phyloP scores from a whole-genome alignment of 2,113 vertebrate species.

The Smithornis capensis region DNA sequence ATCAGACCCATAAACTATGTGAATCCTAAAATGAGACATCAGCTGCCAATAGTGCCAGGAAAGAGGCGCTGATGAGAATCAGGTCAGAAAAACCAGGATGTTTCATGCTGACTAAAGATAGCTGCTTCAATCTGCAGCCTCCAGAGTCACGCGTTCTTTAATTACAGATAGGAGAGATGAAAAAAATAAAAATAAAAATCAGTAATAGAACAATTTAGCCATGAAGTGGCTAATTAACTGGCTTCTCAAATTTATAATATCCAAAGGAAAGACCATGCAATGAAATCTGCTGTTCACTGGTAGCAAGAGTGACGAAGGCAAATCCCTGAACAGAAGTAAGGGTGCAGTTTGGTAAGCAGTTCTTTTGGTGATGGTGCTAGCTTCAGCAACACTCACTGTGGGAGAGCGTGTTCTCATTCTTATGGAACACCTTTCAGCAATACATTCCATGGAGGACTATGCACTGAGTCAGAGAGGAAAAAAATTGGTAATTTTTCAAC shows the following conservation, averaged over 20 bases:
- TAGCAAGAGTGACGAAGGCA: neutral
- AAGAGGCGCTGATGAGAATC: neutral
- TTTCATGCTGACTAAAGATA: neutral
- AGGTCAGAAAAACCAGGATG: neutral
- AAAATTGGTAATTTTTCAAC: neutral
- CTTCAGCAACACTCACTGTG: neutral
- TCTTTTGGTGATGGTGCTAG: neutral
- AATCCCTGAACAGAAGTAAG: neutral
- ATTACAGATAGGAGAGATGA: neutral
- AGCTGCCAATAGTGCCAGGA: neutral
- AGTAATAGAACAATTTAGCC: neutral
- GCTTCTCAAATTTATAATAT: neutral
- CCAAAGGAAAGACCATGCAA: neutral
- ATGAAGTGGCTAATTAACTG: neutral
- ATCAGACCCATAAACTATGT: neutral
- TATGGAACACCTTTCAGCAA: neutral
- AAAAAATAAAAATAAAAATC: neutral
- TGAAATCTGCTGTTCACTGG: neutral
- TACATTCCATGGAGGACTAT: fast-evolving
- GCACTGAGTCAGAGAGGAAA: neutral
- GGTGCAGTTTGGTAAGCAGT: neutral
- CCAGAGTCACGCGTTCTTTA: neutral
- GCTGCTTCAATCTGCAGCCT: neutral
- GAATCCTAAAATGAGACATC: neutral
- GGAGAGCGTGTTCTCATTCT: neutral